These are phyloP conservation scores for Synanthedon andrenaeformis DNA, from an alignment of 2,888 invertebrate genomes.

Conservation along the genomic window DNA sequence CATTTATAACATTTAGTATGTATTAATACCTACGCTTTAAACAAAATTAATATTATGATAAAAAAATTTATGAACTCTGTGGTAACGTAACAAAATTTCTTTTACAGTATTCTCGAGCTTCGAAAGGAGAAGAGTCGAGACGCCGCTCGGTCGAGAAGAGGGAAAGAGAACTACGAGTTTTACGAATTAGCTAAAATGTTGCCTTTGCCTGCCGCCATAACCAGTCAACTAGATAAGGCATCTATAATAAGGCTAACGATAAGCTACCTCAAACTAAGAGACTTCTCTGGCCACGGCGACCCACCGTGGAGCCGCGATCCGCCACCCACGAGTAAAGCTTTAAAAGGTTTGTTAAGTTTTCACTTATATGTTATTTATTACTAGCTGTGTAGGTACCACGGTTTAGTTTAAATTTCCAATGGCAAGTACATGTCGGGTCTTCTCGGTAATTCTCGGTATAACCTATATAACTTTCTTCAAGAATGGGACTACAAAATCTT, in stretches of 20 bases:
- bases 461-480: no score
- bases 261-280: slow-evolving; percentile 92
- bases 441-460: no score
- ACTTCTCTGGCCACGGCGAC: slow-evolving; percentile 96
- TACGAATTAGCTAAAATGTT: slow-evolving; percentile 96
- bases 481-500: no score
- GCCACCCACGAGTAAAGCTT: slow-evolving; percentile 80
- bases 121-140: slow-evolving; percentile 95
- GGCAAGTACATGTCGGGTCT: no score
- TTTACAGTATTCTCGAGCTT: slow-evolving; percentile 90
- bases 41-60: no score
- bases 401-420: no score
- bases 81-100: slow-evolving; percentile 7
- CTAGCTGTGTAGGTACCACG: no score
- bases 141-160: slow-evolving; percentile 90
- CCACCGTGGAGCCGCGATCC: slow-evolving; percentile 94
- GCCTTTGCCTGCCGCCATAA: slow-evolving; percentile 90
- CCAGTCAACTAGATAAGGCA: slow-evolving; percentile 94
- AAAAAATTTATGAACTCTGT: no score
- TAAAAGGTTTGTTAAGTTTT: slow-evolving; percentile 77
- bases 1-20: no score
- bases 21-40: no score
- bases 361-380: not conserved
- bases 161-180: slow-evolving; percentile 97
- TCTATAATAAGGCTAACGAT: slow-evolving; percentile 97